Conservation (phyloP, 2,113 vertebrate species). For the Oryzias melastigma region DNA sequence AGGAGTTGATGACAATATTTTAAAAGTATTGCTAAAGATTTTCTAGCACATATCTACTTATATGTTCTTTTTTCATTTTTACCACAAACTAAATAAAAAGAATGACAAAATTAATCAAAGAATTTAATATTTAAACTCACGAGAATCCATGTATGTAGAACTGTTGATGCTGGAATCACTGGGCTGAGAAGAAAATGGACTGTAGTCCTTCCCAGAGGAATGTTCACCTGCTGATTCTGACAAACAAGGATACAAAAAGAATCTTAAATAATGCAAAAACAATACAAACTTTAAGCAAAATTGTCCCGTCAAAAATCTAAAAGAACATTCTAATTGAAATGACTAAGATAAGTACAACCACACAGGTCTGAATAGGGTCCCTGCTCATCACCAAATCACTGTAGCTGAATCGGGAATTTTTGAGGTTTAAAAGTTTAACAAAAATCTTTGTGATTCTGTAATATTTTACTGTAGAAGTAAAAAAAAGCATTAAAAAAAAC, state of each 20-base stretch:
- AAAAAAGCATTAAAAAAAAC: too few species aligned
- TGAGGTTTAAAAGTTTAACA: neutral
- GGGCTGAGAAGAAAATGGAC: slow-evolving; percentile 76
- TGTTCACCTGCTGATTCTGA: slow-evolving; percentile 80
- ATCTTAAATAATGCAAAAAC: neutral
- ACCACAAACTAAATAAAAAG: neutral
- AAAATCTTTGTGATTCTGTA: neutral
- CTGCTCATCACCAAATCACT: neutral
- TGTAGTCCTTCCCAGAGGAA: slow-evolving; percentile 62
- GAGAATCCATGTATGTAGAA: slow-evolving; percentile 86
- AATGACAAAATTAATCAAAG: too few species aligned
- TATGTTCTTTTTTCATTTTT: neutral
- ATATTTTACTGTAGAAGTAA: too few species aligned
- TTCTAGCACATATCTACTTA: neutral
- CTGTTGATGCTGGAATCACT: slow-evolving; percentile 77
- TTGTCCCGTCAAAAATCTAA: too few species aligned
- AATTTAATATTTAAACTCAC: slow-evolving; percentile 76
- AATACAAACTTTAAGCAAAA: neutral
- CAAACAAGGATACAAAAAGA: slow-evolving; percentile 17
- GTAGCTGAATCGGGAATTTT: neutral
- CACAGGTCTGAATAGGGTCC: too few species aligned
- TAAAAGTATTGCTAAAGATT: too few species aligned
- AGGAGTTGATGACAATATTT: too few species aligned
- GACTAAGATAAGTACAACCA: too few species aligned
- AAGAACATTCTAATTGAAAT: too few species aligned